Evolutionary conservation across 2,113 vertebrate genomes (phyloP), one percentile per base, ranked within the genome.

Genomic region (Bambusicola thoracicus): DNA sequence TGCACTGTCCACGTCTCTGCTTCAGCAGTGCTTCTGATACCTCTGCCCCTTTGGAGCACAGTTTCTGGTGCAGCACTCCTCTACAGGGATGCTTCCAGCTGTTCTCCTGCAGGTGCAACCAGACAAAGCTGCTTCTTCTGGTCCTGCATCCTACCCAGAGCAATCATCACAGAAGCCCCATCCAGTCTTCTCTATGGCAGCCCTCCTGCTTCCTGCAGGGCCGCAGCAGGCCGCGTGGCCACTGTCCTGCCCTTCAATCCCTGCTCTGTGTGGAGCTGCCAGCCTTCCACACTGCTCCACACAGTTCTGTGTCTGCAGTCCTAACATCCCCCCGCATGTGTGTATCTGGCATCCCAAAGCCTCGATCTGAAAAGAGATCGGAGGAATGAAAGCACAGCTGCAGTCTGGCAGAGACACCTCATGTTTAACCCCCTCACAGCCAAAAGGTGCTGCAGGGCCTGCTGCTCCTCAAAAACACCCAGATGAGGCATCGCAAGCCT

Each of bases 271-370:
- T 29, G 18, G 1, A 1, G 24, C 79, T 55, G 44, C 16, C 82
- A 77, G 46, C 55, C 16, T 77, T 32, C 10, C 46, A 49, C 13
- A 8, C 2, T 5, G 30, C 14, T n/a, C 32, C 51, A 36, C 0
- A 0, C 12, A 40, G 5, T 8, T 62, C n/a, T 7, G 8, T 0
- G 0, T 13, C 59, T 66, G 11, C 68, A 76, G 3, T 3, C 7
- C 6, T 40, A 32, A 8, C 8, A 24, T 32, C 34, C 15, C 16
- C 20, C 58, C 21, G 11, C 1, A 38, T 1, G 0, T 13, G 22
- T 13, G 40, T 0, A 0, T 30, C 13, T 0, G 0, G 5, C 24
- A 61, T 30, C 40, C 14, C 53, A 19, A 72, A 94, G 34, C 24
- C 29, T 24, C 40, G 12, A 27, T 30, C 25, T 56, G 24, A 40